Evolutionary conservation across 1,140 invertebrate genomes (phyloP).

Genomic region (Manduca sexta): DNA sequence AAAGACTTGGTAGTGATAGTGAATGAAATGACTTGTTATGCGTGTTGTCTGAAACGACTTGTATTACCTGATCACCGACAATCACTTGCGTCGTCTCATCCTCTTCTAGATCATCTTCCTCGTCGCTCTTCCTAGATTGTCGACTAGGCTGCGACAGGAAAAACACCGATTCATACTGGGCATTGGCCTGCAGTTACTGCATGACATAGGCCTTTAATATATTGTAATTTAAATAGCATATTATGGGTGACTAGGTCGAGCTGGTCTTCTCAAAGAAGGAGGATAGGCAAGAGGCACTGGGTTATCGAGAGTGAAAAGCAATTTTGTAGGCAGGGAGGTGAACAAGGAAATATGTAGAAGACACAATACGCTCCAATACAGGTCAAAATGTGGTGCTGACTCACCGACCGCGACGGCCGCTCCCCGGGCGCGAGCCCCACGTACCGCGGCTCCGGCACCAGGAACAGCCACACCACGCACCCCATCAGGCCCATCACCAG

Average conservation of each 20-base stretch:
- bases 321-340: too few relatives aligned
- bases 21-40: too few relatives aligned
- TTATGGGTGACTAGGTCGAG: too few relatives aligned
- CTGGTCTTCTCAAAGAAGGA: too few relatives aligned
- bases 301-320: too few relatives aligned
- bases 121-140: constrained; percentile 34
- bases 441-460: constrained; percentile 85
- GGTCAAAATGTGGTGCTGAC: background rate
- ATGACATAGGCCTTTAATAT: too few relatives aligned
- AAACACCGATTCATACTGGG: background rate
- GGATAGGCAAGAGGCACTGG: too few relatives aligned
- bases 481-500: constrained; percentile 85
- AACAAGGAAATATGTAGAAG: too few relatives aligned
- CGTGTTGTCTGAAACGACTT: too few relatives aligned
- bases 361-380: too few relatives aligned
- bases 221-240: too few relatives aligned
- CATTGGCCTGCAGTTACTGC: background rate
- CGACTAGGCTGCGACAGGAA: constrained; percentile 38
- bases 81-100: constrained; percentile 49
- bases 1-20: too few relatives aligned
- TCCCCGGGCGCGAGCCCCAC: constrained; percentile 62
- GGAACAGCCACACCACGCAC: constrained; percentile 89
- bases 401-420: constrained; percentile 28
- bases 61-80: constrained; percentile 52
- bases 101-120: constrained; percentile 44